Conservation (phyloP, 2,797 vertebrate species). For the Setipinna tenuifilis region DNA sequence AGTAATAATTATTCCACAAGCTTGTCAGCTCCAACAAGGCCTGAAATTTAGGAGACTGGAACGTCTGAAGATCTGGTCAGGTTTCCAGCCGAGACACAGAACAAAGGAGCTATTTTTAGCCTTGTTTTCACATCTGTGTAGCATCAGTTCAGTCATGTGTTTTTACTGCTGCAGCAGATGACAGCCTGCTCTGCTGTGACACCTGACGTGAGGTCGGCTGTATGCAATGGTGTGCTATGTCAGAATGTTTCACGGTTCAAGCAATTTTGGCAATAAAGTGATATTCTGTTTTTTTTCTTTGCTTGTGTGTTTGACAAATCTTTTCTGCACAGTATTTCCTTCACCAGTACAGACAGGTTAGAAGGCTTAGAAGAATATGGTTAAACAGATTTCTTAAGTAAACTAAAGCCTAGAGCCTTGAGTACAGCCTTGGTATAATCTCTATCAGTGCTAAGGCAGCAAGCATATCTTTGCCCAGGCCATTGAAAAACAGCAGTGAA, state of each 20-base stretch:
- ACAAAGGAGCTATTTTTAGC: conserved; percentile 35
- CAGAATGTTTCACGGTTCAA: conserved; percentile 20
- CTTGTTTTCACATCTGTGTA: conserved; percentile 28
- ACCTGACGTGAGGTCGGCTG: background rate
- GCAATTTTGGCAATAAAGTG: background rate
- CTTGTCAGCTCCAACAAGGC: background rate
- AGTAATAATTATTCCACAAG: conserved; percentile 14
- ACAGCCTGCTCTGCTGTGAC: background rate
- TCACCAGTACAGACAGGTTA: background rate
- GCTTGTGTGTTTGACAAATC: background rate
- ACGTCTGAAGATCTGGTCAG: background rate
- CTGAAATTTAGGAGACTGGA: conserved; percentile 3
- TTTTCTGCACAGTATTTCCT: background rate
- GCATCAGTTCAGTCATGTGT: conserved; percentile 37
- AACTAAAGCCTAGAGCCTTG: no score
- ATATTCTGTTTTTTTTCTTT: background rate
- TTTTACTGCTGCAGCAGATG: conserved; percentile 32
- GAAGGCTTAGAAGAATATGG: no score
- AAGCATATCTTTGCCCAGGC: no score
- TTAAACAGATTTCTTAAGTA: no score
- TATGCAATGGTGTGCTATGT: background rate
- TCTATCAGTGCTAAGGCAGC: no score
- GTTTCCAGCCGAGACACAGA: conserved; percentile 19
- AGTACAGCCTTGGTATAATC: no score
- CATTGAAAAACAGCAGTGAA: no score